These are phyloP conservation scores for Nymphicus hollandicus DNA, from an alignment of 2,113 vertebrate genomes.

Conservation along the genomic window DNA sequence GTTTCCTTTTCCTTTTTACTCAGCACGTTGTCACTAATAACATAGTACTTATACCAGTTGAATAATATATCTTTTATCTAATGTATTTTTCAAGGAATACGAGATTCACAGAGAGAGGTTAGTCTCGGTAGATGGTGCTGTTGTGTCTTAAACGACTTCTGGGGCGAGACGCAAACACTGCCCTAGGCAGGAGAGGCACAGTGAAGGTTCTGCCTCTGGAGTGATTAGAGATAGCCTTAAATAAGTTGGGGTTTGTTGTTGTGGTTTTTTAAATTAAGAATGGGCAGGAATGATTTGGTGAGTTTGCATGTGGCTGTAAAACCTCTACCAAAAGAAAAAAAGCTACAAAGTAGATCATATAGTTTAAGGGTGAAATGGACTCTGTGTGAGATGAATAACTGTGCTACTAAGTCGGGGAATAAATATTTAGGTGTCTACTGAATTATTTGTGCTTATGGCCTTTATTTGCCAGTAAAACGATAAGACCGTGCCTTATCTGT, in stretches of 20 bases:
- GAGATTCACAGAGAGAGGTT: not conserved
- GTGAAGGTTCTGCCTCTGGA: not conserved
- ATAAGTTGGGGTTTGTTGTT: not conserved
- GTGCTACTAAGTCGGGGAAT: not conserved
- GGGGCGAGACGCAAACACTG: not conserved
- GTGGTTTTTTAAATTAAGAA: not conserved
- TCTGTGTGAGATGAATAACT: not conserved
- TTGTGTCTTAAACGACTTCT: not conserved
- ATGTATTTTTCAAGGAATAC: not conserved
- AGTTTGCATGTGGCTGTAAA: not conserved
- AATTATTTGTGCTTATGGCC: not conserved
- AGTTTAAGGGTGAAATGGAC: not conserved
- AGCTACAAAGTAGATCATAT: accelerated
- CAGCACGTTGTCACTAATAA: not conserved
- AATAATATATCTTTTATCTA: not conserved
- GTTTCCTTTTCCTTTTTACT: not conserved
- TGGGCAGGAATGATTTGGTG: not conserved
- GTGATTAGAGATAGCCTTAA: not conserved
- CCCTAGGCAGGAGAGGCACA: not conserved
- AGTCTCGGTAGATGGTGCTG: slow-evolving; percentile 32
- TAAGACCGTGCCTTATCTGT: not conserved
- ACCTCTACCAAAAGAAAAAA: not conserved
- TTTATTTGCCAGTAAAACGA: not conserved
- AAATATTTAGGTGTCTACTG: not conserved
- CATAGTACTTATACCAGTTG: not conserved